Base-by-base conservation (phyloP, 2,797 vertebrate species). In the Balearica regulorum region DNA sequence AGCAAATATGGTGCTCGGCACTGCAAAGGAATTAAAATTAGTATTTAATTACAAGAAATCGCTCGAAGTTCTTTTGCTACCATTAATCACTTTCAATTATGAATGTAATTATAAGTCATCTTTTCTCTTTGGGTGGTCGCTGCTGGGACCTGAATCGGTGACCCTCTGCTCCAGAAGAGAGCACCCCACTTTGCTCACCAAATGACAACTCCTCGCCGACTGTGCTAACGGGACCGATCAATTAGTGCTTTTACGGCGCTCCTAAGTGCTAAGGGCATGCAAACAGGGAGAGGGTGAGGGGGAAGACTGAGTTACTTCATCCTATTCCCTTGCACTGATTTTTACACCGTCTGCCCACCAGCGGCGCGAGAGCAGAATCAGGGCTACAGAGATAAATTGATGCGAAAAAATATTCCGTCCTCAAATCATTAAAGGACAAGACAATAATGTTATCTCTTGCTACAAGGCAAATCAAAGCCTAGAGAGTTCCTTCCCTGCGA, bases 11-110 rank as follows among this genome's bases (percentile, higher is more conserved):
- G 94, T 54, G 94, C 93, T 96, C 81, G 1, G 96, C 94, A 83
- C 87, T 89, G 97, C 96, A 96, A 96, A 97, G 96, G 96, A 97
- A 96, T 96, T 96, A 93, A 96, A 96, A 97, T 97, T 95, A 97
- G 94, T 96, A 87, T 96, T 97, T 97, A 97, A 97, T 97, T 96
- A 97, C 90, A 48, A 96, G 93, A 97, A 97, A 97, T 96, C 28
- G 95, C 97, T 97, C 24, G 22, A 97, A 97, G 97, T 97, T 97
- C 96, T 97, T 96, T 97, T 73, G 89, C 96, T 97, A 58, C 97
- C 96, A 97, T 97, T 97, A 97, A 97, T 97, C 97, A 97, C 95
- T 97, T 97, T 93, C 96, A 97, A 97, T 97, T 97, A 97, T 3
- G 89, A 94, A 73, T 88, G 96, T 96, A 97, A 97, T 97, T 97